phyloP scores from a whole-genome alignment of 2,888 invertebrate genomes.

The Drosophila meridiana region DNA sequence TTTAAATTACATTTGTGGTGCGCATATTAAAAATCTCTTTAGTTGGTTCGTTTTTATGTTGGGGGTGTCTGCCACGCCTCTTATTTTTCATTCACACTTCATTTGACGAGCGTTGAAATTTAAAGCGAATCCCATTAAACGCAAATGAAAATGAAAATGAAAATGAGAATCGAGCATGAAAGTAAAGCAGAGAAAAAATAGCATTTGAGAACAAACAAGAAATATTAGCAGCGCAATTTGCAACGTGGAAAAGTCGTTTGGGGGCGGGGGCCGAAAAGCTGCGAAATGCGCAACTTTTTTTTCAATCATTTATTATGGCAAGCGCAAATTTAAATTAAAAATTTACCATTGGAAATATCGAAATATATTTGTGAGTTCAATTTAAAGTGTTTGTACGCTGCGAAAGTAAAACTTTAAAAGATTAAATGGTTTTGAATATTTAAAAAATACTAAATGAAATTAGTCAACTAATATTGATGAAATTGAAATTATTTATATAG shows the following conservation, averaged over 20 bases:
- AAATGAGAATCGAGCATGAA: slow-evolving; percentile 20
- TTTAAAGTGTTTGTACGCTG: no score
- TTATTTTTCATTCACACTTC: slow-evolving; percentile 64
- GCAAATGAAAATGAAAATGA: slow-evolving; percentile 44
- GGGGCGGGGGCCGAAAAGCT: neutral
- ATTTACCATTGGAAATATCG: neutral
- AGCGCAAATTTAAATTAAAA: slow-evolving; percentile 10
- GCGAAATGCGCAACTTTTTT: slow-evolving; percentile 20
- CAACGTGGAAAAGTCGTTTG: slow-evolving; percentile 21
- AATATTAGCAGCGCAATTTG: slow-evolving; percentile 51
- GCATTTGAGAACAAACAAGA: slow-evolving; percentile 40
- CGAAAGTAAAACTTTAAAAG: neutral
- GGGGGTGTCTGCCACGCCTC: slow-evolving; percentile 24
- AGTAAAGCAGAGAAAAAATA: slow-evolving; percentile 7
- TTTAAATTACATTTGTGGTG: slow-evolving; percentile 60
- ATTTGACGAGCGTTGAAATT: slow-evolving; percentile 57
- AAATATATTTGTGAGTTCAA: neutral
- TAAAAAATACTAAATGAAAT: neutral
- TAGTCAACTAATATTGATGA: neutral
- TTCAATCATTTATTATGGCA: slow-evolving; percentile 14
- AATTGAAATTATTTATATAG: neutral
- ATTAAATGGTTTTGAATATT: neutral
- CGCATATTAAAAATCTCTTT: slow-evolving; percentile 68
- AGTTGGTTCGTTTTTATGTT: slow-evolving; percentile 23
- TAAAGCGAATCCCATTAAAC: slow-evolving; percentile 62